phyloP scores from a whole-genome alignment of 2,888 invertebrate genomes.

The Gari tellinella region DNA sequence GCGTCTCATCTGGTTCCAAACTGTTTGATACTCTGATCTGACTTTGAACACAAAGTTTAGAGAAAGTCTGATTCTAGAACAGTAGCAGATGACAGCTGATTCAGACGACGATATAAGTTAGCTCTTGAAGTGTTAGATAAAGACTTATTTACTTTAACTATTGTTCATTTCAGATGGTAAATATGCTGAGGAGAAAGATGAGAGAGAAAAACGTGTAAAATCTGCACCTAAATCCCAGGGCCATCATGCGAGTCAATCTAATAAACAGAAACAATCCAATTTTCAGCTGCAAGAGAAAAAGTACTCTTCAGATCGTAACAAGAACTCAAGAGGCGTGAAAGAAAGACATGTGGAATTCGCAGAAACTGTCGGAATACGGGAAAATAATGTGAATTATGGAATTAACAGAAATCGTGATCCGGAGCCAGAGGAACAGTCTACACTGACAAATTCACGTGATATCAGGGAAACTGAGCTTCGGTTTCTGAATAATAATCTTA shows the following conservation, averaged over 20 bases:
- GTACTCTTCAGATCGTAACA: slow-evolving; percentile 25
- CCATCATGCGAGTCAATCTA: slow-evolving; percentile 19
- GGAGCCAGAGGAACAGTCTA: slow-evolving; percentile 52
- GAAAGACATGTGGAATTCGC: slow-evolving; percentile 56
- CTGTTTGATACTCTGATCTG: too few relatives aligned
- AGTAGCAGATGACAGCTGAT: too few relatives aligned
- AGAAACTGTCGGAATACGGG: slow-evolving; percentile 29
- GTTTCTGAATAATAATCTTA: slow-evolving; percentile 73
- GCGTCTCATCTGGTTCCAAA: too few relatives aligned
- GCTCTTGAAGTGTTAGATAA: too few relatives aligned
- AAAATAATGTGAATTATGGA: slow-evolving; percentile 39
- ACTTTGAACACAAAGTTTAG: too few relatives aligned
- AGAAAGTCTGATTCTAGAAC: too few relatives aligned
- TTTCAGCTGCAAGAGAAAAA: slow-evolving; percentile 50
- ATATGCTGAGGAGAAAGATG: slow-evolving; percentile 43
- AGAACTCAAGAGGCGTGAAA: slow-evolving; percentile 2
- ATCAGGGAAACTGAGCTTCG: slow-evolving; percentile 76
- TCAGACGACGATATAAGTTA: too few relatives aligned
- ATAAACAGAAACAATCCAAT: slow-evolving; percentile 25
- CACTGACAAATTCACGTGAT: slow-evolving; percentile 73
- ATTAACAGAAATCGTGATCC: slow-evolving; percentile 17
- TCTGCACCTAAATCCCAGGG: slow-evolving; percentile 13
- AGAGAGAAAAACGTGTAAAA: not conserved
- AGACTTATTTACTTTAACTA: not conserved
- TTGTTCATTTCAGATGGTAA: slow-evolving; percentile 58